phyloP scores from a whole-genome alignment of 2,888 invertebrate genomes.

The Parapristionchus giblindavisi region DNA sequence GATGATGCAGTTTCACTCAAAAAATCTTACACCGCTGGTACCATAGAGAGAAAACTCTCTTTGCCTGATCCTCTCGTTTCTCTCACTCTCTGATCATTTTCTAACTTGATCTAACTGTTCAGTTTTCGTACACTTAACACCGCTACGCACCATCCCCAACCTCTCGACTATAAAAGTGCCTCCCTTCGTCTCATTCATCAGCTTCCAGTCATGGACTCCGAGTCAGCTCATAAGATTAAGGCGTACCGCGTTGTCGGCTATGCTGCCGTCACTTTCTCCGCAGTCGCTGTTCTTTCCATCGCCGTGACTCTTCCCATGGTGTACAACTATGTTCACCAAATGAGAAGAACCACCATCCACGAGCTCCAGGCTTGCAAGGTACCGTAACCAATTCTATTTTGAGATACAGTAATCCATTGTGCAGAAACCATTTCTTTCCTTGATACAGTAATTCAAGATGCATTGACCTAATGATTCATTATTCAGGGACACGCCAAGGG shows the following conservation, averaged over 20 bases:
- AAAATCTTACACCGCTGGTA: no score
- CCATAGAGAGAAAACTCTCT: no score
- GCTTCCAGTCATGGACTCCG: constrained; percentile 35
- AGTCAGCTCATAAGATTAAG: constrained; percentile 26
- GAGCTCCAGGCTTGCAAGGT: constrained; percentile 37
- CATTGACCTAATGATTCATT: neutral
- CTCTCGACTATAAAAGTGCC: constrained; percentile 31
- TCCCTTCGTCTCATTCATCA: no score
- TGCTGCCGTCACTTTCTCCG: constrained; percentile 38
- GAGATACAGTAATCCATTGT: constrained; percentile 5
- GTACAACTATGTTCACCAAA: constrained; percentile 39
- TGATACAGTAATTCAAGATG: no score
- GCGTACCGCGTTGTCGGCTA: constrained; percentile 37
- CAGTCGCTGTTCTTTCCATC: constrained; percentile 37
- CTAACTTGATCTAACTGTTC: no score
- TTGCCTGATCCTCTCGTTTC: no score
- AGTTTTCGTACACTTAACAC: no score
- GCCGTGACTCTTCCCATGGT: constrained; percentile 38
- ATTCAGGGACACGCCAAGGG: constrained; percentile 31
- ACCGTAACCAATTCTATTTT: neutral
- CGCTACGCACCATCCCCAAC: no score
- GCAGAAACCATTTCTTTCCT: neutral
- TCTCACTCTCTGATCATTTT: no score
- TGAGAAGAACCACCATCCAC: constrained; percentile 32
- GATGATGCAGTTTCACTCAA: no score